phyloP scores from a whole-genome alignment of 2,113 vertebrate species.

The Prunella himalayana region DNA sequence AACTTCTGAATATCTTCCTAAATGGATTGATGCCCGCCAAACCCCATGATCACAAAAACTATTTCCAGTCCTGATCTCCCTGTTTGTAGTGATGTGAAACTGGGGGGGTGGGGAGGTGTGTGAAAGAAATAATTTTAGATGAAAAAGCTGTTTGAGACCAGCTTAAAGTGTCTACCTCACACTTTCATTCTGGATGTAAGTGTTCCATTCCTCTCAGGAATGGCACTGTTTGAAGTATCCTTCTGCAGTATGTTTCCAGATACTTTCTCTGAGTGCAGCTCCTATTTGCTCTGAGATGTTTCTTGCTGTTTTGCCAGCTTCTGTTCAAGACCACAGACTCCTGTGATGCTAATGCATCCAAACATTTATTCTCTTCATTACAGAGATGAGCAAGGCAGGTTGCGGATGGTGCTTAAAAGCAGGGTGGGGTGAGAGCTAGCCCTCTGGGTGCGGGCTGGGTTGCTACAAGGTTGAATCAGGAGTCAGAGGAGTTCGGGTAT shows the following conservation, averaged over 20 bases:
- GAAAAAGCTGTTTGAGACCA: neutral
- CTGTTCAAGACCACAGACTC: neutral
- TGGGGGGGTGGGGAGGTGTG: accelerated
- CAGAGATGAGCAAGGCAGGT: neutral
- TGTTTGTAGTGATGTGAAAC: neutral
- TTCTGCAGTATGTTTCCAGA: neutral
- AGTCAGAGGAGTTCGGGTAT: neutral
- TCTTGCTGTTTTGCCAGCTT: neutral
- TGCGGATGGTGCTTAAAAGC: neutral
- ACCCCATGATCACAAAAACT: neutral
- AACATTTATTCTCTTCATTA: neutral
- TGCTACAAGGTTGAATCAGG: neutral
- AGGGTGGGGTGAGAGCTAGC: neutral
- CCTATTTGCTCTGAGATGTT: neutral
- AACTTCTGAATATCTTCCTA: neutral
- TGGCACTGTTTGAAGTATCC: neutral
- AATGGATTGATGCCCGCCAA: neutral
- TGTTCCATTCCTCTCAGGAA: neutral
- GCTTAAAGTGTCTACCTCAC: neutral
- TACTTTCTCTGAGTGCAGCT: neutral
- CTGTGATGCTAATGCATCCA: neutral
- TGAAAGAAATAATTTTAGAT: neutral
- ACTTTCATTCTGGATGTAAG: accelerated
- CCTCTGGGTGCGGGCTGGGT: neutral
- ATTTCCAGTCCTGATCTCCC: neutral